A percentile compares a stretch with the other conserved stretches of the same genome.
Conservation (phyloP, 2,888 invertebrate species). For the Drosophila affinis region DNA sequence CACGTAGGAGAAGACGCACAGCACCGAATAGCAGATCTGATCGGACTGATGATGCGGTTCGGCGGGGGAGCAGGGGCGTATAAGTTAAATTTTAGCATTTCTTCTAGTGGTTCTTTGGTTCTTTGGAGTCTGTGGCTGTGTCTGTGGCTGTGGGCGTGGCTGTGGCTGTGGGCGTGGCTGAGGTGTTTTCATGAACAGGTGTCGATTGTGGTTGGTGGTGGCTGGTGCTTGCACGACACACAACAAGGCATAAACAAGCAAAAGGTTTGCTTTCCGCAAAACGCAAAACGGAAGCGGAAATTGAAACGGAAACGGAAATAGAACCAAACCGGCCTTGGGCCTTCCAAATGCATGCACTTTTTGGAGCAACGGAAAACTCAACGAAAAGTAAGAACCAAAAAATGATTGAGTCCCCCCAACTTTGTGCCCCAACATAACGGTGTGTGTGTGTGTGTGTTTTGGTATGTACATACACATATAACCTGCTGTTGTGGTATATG, state of each 20-base stretch:
- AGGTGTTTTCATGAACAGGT: background rate
- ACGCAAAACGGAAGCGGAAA: background rate
- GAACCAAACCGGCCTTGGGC: slow-evolving; percentile 41
- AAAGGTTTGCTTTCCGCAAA: background rate
- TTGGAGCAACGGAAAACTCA: slow-evolving; percentile 5
- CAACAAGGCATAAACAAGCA: background rate
- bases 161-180: slow-evolving; percentile 1
- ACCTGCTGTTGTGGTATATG: no score
- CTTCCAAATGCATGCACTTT: background rate
- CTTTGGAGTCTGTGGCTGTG: background rate
- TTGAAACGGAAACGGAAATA: background rate
- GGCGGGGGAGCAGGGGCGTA: slow-evolving; percentile 41
- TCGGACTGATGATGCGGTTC: slow-evolving; percentile 89
- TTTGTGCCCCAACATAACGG: background rate
- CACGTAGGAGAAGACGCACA: slow-evolving; percentile 99
- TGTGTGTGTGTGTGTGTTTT: background rate
- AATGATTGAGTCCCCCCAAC: background rate
- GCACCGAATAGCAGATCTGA: slow-evolving; percentile 99
- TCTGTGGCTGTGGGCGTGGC: background rate
- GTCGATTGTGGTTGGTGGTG: background rate
- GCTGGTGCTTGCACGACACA: background rate
- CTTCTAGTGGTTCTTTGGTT: background rate
- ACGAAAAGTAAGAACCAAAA: background rate
- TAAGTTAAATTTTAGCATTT: slow-evolving; percentile 40
- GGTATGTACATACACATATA: no score